Evolutionary conservation across 2,113 vertebrate species (phyloP), one percentile per base, ranked within the genome.

Genomic region (Circaetus gallicus): DNA sequence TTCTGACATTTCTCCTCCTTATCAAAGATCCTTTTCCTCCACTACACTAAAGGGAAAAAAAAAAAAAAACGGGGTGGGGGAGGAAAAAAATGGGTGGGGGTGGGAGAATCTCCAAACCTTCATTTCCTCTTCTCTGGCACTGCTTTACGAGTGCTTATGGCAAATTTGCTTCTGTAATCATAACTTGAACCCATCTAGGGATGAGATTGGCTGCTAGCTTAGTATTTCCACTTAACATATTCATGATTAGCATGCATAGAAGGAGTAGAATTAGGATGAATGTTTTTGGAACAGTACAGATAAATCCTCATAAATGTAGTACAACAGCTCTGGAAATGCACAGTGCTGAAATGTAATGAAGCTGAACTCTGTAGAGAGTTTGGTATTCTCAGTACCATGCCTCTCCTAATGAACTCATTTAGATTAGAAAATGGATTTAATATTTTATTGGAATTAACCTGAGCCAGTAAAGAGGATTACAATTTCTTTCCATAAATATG

Each of bases 351-450:
- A 98, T 92, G 98, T 98, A 98, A 98, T 98, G 98, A 98, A 98
- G 98, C 98, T 97, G 97, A 98, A 98, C 97, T 98, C 98, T 98
- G 94, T 85, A 91, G 97, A 98, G 98, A 98, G 96, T 98, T 98
- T 97, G 98, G 95, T 98, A 98, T 98, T 98, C 97, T 98, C 98
- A 98, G 96, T 97, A 98, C 98, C 97, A 95, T 98, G 96, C 98
- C 97, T 98, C 96, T 98, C 98, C 98, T 98, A 98, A 98, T 98
- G 98, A 98, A 98, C 98, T 98, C 98, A 98, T 98, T 98, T 98
- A 98, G 98, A 98, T 98, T 98, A 98, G 98, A 98, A 98, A 98
- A 98, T 98, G 98, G 98, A 98, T 98, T 98, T 98, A 98, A 98
- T 98, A 98, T 98, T 98, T 98, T 98, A 98, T 98, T 98, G 98